phyloP scores from a whole-genome alignment of 2,113 vertebrate species.

The Malaclemys terrapin region DNA sequence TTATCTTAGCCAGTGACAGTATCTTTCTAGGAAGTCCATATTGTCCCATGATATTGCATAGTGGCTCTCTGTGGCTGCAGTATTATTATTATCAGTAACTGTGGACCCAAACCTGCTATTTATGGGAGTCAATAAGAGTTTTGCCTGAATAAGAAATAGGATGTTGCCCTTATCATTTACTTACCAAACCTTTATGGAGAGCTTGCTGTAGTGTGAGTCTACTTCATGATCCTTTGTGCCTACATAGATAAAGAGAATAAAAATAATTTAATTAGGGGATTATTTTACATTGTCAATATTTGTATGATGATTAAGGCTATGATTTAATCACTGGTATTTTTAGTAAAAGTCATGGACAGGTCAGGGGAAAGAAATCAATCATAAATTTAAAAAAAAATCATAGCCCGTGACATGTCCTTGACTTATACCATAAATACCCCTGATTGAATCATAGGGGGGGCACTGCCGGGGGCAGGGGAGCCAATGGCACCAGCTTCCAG shows the following conservation, averaged over 20 bases:
- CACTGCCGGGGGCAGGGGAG: neutral
- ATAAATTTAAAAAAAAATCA: no score
- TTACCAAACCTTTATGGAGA: neutral
- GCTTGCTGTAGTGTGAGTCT: constrained; percentile 1
- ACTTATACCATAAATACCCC: no score
- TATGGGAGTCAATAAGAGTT: neutral
- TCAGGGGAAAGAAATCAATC: no score
- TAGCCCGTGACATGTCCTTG: no score
- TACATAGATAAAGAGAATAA: constrained; percentile 26
- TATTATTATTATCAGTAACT: neutral
- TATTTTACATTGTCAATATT: neutral
- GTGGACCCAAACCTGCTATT: neutral
- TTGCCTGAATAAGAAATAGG: neutral
- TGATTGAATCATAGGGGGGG: neutral
- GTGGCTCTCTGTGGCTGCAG: neutral
- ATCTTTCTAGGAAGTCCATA: neutral
- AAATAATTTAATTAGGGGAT: neutral
- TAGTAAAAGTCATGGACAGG: no score
- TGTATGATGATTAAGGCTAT: neutral
- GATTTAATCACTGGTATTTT: no score
- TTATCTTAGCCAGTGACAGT: no score
- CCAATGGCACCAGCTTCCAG: no score
- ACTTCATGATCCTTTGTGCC: constrained; percentile 8
- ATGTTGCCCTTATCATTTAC: neutral
- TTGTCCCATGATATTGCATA: neutral